These are phyloP conservation scores for Antheraea mylitta DNA, from an alignment of 1,140 invertebrate species.

Conservation along the genomic window DNA sequence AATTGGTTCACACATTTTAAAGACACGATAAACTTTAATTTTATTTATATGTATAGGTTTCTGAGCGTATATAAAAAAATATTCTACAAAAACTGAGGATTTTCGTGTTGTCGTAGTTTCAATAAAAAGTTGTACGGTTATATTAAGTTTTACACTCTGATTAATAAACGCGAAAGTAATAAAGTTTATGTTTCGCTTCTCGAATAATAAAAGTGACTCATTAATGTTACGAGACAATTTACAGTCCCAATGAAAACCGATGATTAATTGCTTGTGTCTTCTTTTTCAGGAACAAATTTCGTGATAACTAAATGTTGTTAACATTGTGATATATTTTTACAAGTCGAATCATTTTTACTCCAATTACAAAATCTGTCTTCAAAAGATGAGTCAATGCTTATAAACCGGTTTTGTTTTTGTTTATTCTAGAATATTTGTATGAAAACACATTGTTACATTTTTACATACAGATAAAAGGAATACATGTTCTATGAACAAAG, in stretches of 20 bases:
- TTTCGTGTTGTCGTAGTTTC: not conserved
- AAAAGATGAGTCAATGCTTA: no score
- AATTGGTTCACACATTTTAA: no score
- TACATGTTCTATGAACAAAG: no score
- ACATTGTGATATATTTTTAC: no score
- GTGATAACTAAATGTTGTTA: not conserved
- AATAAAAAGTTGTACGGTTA: not conserved
- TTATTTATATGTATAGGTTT: not conserved
- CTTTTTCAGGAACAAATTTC: not conserved
- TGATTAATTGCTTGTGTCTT: not conserved
- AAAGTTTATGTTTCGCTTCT: not conserved
- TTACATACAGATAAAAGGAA: no score
- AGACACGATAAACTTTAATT: no score
- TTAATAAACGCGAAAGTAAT: not conserved
- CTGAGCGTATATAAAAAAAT: not conserved
- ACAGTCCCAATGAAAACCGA: not conserved
- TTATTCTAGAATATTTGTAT: no score
- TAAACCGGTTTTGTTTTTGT: no score
- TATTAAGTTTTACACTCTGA: not conserved
- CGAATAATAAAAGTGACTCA: not conserved
- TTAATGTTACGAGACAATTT: constrained; percentile 2
- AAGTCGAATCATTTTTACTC: no score
- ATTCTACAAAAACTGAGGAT: not conserved
- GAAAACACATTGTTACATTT: no score
- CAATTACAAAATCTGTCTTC: no score